These are phyloP conservation scores for Palythoa caribaeorum DNA, from an alignment of 92 coral and sea anemone genomes.

Conservation along the genomic window DNA sequence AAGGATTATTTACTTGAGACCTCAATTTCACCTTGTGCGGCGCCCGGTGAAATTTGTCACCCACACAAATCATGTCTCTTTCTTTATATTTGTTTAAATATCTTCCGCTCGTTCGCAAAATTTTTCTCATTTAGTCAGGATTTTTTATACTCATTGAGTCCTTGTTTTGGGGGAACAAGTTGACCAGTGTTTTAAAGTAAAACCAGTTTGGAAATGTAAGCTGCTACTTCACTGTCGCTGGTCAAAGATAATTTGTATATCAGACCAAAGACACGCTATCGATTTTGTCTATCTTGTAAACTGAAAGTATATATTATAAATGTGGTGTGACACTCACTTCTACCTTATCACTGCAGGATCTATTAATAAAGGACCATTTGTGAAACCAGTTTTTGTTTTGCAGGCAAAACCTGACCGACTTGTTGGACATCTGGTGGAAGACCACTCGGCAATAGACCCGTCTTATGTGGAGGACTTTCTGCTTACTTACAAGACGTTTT, in stretches of 20 bases:
- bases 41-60: not conserved
- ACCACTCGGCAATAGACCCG: conserved; percentile 97
- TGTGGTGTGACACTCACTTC: not conserved
- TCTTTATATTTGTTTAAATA: not conserved
- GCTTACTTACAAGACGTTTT: conserved; percentile 90
- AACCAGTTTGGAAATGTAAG: not conserved
- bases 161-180: not conserved
- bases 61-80: not conserved
- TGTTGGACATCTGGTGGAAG: conserved; percentile 88
- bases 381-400: not conserved
- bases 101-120: not conserved
- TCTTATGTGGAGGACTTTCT: conserved; percentile 96
- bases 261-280: too few relatives aligned
- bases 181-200: not conserved
- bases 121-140: not conserved
- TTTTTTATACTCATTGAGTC: not conserved
- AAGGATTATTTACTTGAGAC: not conserved
- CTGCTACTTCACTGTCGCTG: not conserved
- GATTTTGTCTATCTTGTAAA: too few relatives aligned
- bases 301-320: not conserved
- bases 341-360: not conserved
- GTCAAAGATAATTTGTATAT: not conserved
- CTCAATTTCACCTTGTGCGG: not conserved
- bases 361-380: not conserved
- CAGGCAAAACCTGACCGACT: conserved; percentile 93